Base-by-base conservation (phyloP, 2,888 invertebrate genomes). In the Hydroisotoma schaefferi region DNA sequence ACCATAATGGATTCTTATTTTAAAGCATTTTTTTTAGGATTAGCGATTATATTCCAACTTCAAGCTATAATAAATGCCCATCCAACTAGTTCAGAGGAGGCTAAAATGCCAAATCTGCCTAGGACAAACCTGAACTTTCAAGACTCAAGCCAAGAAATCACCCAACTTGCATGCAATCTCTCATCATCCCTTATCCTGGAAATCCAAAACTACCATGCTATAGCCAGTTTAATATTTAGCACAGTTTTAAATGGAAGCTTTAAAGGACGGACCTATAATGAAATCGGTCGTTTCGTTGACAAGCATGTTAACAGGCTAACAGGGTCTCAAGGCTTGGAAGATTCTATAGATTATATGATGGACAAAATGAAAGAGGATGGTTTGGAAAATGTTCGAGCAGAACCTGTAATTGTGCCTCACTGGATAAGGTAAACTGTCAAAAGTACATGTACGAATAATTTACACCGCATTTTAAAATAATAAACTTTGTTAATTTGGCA, bases 181-280 rank as follows among this genome's bases (percentile, higher is more conserved):
- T 23, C 23, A 15, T 26, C 22, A 12, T 3, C 2, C 2, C 27
- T 63, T 4, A 75, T 80, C 37, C 73, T 79, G 29, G 86, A 87
- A 76, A 86, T 87, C 68, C 76, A 79, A 28, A 78, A 81, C 26
- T 85, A 85, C 72, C 76, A 78, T 72, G 73, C 76, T 52, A 74
- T 80, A 12, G 81, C 79, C 25, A 75, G 81, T 56, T 73, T 74
- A 65, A 85, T 85, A 71, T 73, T 84, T 33, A 73, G 78, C 62
- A 79, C 80, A 63, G 80, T 82, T 25, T 69, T 78, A 8, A 74
- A 78, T 61, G 83, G 83, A 5, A 77, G 79, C 8, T 83, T 81
- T 68, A 81, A 81, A 73, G 80, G 81, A 15, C 78, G 77, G 74
- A 68, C 73, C 5, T 74, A 69, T 48, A 43, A 69, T 8, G 57